Evolutionary conservation across 2,113 vertebrate genomes (phyloP).

Genomic region (Peromyscus leucopus): DNA sequence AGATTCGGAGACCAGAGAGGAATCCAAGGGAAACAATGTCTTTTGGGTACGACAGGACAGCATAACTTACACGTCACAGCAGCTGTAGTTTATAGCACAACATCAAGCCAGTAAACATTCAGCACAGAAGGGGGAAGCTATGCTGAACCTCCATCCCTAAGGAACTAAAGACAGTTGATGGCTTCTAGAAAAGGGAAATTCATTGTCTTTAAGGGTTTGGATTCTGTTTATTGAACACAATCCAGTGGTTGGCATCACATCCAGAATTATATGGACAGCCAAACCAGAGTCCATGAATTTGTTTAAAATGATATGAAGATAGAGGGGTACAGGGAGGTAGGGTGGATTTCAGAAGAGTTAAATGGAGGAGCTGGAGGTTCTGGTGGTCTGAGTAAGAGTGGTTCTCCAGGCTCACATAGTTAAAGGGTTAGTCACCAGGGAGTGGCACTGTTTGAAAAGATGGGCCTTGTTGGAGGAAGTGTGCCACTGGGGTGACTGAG

Average conservation of each 20-base stretch:
- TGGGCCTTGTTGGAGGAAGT: not conserved
- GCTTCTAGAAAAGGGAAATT: not conserved
- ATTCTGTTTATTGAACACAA: not conserved
- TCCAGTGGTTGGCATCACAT: not conserved
- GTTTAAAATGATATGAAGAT: not conserved
- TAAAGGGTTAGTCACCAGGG: not conserved
- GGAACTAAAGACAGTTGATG: not conserved
- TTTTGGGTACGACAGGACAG: too few relatives aligned
- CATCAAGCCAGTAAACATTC: not conserved
- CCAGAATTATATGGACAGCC: not conserved
- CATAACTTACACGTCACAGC: not conserved
- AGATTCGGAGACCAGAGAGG: not conserved
- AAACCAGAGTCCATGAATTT: not conserved
- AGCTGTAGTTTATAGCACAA: not conserved
- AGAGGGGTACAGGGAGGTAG: not conserved
- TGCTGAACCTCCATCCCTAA: not conserved
- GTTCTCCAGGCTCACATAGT: not conserved
- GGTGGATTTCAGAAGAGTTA: not conserved
- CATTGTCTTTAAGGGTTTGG: not conserved
- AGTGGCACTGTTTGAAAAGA: not conserved
- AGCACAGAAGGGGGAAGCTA: not conserved
- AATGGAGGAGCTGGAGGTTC: not conserved
- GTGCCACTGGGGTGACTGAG: not conserved
- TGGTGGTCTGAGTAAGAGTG: not conserved
- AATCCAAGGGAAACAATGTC: not conserved